phyloP scores from a whole-genome alignment of 2,797 vertebrate species.

The Spea hammondii region DNA sequence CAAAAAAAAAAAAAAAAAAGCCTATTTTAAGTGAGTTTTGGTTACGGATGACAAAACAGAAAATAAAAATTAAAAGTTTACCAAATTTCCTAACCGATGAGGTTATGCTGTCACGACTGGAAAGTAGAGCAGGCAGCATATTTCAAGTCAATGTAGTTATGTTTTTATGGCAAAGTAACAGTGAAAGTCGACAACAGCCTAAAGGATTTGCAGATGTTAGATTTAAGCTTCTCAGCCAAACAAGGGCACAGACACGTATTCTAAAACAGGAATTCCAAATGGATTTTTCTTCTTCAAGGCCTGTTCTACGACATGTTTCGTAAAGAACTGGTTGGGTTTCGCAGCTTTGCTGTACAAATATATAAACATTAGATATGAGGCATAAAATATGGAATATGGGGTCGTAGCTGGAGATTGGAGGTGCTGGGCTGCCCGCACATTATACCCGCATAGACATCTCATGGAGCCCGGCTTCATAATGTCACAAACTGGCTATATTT shows the following conservation, averaged over 20 bases:
- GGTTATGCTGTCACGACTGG: conserved; percentile 2
- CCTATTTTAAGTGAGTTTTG: not conserved
- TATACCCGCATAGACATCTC: no score
- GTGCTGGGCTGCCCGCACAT: no score
- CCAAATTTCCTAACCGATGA: conserved; percentile 1
- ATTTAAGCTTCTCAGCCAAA: conserved; percentile 58
- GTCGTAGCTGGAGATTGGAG: no score
- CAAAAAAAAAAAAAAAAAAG: no score
- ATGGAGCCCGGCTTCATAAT: no score
- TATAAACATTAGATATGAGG: no score
- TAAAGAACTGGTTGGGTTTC: not conserved
- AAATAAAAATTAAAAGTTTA: conserved; percentile 2
- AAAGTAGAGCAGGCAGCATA: conserved; percentile 28
- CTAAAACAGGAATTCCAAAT: conserved; percentile 54
- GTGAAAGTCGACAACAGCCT: conserved; percentile 56
- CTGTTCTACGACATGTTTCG: conserved; percentile 47
- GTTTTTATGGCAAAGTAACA: conserved; percentile 57
- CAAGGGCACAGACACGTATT: conserved; percentile 45
- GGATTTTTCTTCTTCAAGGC: conserved; percentile 43
- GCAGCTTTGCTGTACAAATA: no score
- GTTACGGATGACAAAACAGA: not conserved
- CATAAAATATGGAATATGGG: no score
- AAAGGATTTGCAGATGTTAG: conserved; percentile 61
- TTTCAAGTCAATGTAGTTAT: conserved; percentile 42
- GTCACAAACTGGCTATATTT: no score